Conservation (phyloP, 2,797 vertebrate genomes). For the Sternarchorhynchus goeldii region DNA sequence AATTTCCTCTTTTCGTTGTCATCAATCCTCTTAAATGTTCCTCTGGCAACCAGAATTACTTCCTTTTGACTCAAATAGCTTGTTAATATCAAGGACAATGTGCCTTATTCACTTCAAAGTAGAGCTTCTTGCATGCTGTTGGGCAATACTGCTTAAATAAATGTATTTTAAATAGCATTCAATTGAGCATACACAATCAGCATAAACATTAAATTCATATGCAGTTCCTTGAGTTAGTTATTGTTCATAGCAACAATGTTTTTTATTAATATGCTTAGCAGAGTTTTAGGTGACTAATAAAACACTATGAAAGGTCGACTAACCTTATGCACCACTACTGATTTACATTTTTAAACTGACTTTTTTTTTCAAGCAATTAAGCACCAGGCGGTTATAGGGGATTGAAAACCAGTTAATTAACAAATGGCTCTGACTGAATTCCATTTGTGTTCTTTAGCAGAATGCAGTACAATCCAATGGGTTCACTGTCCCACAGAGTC, state of each 20-base stretch:
- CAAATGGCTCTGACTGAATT: neutral
- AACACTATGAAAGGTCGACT: too few relatives aligned
- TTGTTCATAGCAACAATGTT: too few relatives aligned
- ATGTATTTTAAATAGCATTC: too few relatives aligned
- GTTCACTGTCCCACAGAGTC: slow-evolving; percentile 55
- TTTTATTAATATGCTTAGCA: too few relatives aligned
- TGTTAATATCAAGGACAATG: neutral
- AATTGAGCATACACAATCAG: too few relatives aligned
- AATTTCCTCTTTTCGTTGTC: slow-evolving; percentile 25
- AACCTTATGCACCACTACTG: too few relatives aligned
- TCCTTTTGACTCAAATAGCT: slow-evolving; percentile 36
- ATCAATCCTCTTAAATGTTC: neutral
- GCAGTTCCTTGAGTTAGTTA: too few relatives aligned
- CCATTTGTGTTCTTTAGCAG: slow-evolving; percentile 48
- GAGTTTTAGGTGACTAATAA: too few relatives aligned
- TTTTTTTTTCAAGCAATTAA: too few relatives aligned
- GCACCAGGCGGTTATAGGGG: neutral
- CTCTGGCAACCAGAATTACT: slow-evolving; percentile 38
- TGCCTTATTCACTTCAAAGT: neutral
- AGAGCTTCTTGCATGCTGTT: neutral
- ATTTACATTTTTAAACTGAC: too few relatives aligned
- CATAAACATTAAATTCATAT: too few relatives aligned
- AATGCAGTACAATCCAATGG: slow-evolving; percentile 64
- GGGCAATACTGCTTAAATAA: neutral
- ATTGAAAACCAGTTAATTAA: neutral